A percentile compares a stretch with the other conserved stretches of the same genome.
phyloP scores from a whole-genome alignment of 2,888 invertebrate genomes.

The Ormyrus rosae region DNA sequence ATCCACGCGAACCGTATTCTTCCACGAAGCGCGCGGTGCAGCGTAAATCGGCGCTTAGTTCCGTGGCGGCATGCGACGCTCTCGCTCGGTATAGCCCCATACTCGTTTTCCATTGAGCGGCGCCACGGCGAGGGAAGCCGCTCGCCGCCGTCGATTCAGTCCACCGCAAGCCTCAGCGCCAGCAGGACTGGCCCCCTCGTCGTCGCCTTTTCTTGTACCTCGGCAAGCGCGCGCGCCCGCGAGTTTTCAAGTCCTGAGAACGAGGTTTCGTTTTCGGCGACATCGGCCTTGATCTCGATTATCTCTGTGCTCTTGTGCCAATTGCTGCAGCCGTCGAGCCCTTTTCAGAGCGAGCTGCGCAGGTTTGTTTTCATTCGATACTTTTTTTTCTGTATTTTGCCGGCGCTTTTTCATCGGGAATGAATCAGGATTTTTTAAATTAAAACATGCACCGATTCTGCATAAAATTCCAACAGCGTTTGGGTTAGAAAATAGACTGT shows the following conservation, averaged over 20 bases:
- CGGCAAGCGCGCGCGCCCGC: neutral
- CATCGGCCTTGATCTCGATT: no score
- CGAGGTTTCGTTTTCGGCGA: no score
- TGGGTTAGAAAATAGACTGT: no score
- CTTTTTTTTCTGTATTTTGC: no score
- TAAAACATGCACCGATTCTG: no score
- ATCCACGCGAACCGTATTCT: neutral
- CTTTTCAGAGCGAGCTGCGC: no score
- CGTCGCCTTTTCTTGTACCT: neutral
- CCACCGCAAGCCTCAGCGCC: slow-evolving; percentile 41
- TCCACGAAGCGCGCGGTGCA: neutral
- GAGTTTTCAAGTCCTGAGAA: neutral
- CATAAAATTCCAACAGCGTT: no score
- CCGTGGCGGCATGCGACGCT: neutral
- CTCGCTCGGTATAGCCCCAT: neutral
- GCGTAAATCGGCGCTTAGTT: neutral
- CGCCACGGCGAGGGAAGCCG: neutral
- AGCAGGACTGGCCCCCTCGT: slow-evolving; percentile 28
- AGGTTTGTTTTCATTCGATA: no score
- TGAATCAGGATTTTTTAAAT: no score
- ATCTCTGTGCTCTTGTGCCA: no score
- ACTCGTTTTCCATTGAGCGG: slow-evolving; percentile 2
- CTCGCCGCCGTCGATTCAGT: slow-evolving; percentile 29
- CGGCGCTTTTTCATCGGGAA: no score
- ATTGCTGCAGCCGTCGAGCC: no score